phyloP scores from a whole-genome alignment of 2,113 vertebrate species.

The Illadopsis cleaveri region DNA sequence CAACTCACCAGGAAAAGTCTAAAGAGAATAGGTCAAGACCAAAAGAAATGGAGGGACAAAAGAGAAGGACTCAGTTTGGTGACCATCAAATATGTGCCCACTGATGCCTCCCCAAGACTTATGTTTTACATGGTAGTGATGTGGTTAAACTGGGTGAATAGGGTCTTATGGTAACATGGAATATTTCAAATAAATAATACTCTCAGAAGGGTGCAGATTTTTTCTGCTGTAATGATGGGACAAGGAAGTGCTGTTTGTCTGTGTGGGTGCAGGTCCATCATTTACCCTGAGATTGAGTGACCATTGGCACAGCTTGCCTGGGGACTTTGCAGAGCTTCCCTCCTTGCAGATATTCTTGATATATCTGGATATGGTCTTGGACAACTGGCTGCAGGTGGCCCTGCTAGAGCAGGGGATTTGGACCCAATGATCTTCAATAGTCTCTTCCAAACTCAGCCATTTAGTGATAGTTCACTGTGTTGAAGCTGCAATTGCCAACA shows the following conservation, averaged over 20 bases:
- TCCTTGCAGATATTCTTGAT: neutral
- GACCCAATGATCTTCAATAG: neutral
- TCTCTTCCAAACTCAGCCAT: neutral
- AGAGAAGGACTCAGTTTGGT: neutral
- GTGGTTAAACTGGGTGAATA: neutral
- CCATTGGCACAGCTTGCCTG: rapidly evolving
- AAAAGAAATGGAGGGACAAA: neutral
- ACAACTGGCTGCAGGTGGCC: neutral
- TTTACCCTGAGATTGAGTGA: neutral
- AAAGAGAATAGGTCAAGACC: neutral
- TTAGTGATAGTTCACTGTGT: neutral
- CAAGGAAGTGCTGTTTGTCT: neutral
- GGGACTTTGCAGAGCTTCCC: neutral
- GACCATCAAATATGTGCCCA: neutral
- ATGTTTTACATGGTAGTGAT: neutral
- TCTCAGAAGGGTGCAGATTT: neutral
- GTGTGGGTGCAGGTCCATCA: neutral
- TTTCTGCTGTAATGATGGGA: neutral
- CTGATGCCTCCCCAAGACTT: neutral
- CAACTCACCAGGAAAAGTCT: neutral
- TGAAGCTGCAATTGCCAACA: neutral
- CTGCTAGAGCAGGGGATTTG: neutral
- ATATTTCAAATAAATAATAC: neutral
- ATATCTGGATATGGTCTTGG: neutral
- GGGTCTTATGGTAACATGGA: neutral